Evolutionary conservation across 2,113 vertebrate genomes (phyloP).

Genomic region (Poeciliopsis prolifica): DNA sequence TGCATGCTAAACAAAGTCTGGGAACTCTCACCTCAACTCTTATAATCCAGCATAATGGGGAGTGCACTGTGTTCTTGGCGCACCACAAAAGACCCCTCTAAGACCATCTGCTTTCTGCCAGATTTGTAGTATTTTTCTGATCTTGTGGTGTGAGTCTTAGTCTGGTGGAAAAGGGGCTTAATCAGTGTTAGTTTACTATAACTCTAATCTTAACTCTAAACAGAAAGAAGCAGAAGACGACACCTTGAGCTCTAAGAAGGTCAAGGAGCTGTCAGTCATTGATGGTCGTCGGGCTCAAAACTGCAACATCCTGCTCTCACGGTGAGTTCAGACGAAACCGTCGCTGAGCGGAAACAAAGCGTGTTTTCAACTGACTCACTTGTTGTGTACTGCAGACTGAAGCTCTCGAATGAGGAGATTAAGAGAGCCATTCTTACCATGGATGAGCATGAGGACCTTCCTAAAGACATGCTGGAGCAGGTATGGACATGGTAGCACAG

Average conservation of each 20-base stretch:
- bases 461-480: slow-evolving; percentile 99
- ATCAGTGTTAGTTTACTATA: neutral
- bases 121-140: neutral
- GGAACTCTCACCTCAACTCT: neutral
- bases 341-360: neutral
- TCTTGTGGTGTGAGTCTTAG: neutral
- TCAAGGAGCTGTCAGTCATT: slow-evolving; percentile 97
- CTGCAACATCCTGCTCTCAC: slow-evolving; percentile 98
- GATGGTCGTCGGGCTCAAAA: slow-evolving; percentile 97
- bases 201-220: slow-evolving; percentile 20
- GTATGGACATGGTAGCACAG: slow-evolving; percentile 63
- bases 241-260: slow-evolving; percentile 89
- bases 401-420: slow-evolving; percentile 97
- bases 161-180: neutral
- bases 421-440: slow-evolving; percentile 97
- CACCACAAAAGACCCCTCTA: too few relatives aligned
- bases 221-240: slow-evolving; percentile 98
- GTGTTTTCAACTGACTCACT: slow-evolving; percentile 7
- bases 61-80: too few relatives aligned
- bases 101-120: neutral
- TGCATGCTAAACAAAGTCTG: neutral
- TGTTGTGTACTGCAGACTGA: slow-evolving; percentile 84
- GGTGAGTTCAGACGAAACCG: slow-evolving; percentile 72
- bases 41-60: too few relatives aligned
- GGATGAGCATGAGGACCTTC: slow-evolving; percentile 98